phyloP scores from a whole-genome alignment of 2,888 invertebrate genomes.

The Meliscaeva auricollis region DNA sequence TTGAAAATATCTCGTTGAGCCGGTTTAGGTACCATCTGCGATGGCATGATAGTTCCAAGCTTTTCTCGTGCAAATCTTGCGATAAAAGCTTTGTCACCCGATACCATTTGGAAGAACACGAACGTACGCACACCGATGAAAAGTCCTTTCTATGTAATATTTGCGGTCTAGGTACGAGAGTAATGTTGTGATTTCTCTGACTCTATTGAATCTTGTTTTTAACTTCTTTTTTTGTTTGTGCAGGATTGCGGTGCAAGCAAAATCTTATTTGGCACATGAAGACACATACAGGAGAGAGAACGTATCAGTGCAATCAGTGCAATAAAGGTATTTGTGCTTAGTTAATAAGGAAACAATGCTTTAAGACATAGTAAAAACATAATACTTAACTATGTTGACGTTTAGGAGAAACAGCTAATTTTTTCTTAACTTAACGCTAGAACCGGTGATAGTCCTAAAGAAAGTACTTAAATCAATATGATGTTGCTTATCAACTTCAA shows the following conservation, averaged over 20 bases:
- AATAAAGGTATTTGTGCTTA: constrained; percentile 47
- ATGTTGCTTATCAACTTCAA: no score
- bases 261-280: constrained; percentile 74
- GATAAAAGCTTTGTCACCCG: constrained; percentile 66
- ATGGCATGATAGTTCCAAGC: constrained; percentile 69
- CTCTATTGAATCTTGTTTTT: neutral
- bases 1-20: constrained; percentile 69
- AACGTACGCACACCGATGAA: constrained; percentile 68
- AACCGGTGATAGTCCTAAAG: no score
- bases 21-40: constrained; percentile 67
- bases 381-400: no score
- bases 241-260: constrained; percentile 67
- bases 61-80: constrained; percentile 69
- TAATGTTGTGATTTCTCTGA: constrained; percentile 7
- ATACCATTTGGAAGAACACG: constrained; percentile 68
- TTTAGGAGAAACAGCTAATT: no score
- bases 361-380: no score
- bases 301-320: constrained; percentile 68
- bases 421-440: no score
- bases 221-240: constrained; percentile 1
- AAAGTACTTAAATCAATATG: no score
- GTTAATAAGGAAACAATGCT: neutral
- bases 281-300: constrained; percentile 69
- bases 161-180: constrained; percentile 67
- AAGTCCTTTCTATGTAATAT: constrained; percentile 70